Base-by-base conservation (phyloP, 2,113 vertebrate species). In the Tupaia tana region DNA sequence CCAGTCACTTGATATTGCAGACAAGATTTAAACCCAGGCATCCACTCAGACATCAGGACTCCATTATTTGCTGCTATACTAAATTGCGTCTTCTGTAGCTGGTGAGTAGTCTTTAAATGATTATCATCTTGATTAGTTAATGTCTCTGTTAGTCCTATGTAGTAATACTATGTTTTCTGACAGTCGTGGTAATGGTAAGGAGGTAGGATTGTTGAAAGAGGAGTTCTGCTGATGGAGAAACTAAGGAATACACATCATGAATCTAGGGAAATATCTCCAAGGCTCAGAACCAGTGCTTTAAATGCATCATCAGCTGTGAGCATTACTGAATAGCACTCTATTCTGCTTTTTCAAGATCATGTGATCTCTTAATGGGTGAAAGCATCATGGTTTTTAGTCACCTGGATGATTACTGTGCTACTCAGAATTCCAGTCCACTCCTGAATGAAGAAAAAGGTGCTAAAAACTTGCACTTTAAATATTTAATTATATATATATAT, bases 231-330 rank as follows among this genome's bases (percentile, higher is more conserved):
- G 24, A 31, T 6, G 19, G 22, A 31, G n/a, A 54, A 20, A 34
- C 16, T 3, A 14, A 8, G 24, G 19, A 3, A 0, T 15, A 8
- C n/a, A 63, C 20, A 3, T 43, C 54, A 6, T 0, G 15, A 14
- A 63, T 4, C 80, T 15, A 6, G 7, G 29, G 54, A 43, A 34
- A 2, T 27, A 29, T 43, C 69, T 56, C 69, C 0, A 2, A 20
- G 24, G 24, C 22, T 31, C 24, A 56, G 43, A 86, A 18, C 24
- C 19, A 34, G 4, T 3, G 54, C 9, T 73, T 24, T 10, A 15
- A 20, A 19, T 15, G 31, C 7, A 7, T 73, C 70, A 12, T 75
- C 6, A 14, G 19, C 74, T 77, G 52, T 0, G 12, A 20, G 67
- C 74, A 31, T 13, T 9, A 9, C 29, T 34, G 10, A 9, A 31